phyloP scores from a whole-genome alignment of 1,140 invertebrate genomes.

The Anastrepha obliqua region DNA sequence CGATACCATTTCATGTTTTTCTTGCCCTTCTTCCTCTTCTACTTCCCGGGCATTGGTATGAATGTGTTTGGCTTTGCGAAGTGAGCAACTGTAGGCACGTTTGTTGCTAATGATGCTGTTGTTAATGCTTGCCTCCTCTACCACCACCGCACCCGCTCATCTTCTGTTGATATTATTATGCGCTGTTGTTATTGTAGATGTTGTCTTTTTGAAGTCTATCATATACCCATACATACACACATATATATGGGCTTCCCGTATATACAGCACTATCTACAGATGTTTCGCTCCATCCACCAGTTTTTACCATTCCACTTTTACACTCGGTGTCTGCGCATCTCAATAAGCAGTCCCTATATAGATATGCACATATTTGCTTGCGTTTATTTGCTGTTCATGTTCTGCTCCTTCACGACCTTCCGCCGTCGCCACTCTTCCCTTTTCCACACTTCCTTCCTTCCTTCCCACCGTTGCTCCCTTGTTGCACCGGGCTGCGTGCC shows the following conservation, averaged over 20 bases:
- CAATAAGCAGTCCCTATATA: not conserved
- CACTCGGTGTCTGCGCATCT: not conserved
- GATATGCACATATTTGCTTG: not conserved
- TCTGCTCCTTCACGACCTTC: not conserved
- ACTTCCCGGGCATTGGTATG: not conserved
- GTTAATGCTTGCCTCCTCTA: not conserved
- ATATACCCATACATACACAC: not conserved
- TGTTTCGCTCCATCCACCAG: not conserved
- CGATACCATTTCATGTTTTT: constrained; percentile 38
- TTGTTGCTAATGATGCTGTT: constrained; percentile 47
- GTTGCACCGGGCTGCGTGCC: not conserved
- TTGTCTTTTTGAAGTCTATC: constrained; percentile 18
- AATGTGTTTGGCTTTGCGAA: constrained; percentile 16
- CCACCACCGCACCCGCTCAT: constrained; percentile 8
- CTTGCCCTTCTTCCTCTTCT: not conserved
- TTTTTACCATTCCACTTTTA: not conserved
- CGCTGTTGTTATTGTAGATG: not conserved
- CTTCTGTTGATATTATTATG: constrained; percentile 38
- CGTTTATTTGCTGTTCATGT: constrained; percentile 11
- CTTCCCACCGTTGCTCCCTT: not conserved
- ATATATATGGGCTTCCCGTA: not conserved
- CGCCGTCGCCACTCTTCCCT: not conserved
- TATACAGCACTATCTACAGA: too few species aligned
- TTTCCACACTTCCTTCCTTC: not conserved
- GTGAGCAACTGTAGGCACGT: constrained; percentile 45